Evolutionary conservation across 2,113 vertebrate species (phyloP), one percentile per base, ranked within the genome.

Genomic region (Sakesphorus luctuosus): DNA sequence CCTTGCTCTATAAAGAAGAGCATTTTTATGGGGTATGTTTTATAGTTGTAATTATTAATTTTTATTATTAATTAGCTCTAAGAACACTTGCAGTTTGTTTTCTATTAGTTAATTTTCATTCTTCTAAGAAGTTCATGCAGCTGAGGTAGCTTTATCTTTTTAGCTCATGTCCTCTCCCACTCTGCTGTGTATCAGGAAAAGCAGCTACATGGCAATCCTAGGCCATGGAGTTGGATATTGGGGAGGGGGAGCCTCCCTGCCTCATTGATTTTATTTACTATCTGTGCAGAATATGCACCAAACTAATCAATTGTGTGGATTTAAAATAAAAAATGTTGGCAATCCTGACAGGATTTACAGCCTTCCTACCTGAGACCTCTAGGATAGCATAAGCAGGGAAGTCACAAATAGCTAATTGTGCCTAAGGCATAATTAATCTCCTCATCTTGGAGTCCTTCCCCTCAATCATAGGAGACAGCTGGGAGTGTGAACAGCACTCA

Each of bases 61-160:
- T 89, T 83, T 78, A 63, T 76, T 90, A 52, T 55, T 91, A 82
- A 59, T 89, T 67, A 47, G 28, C 31, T 91, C 36, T 40, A 63
- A 80, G 71, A 87, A 49, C 26, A 14, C 28, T 75, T 68, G 40
- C n/a, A 40, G 14, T 38, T 73, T 58, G 29, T 74, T 89, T 97
- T 84, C 47, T 50, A 1, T 88, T 71, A 79, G 28, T 85, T 87
- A n/a, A 62, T 92, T 95, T 95, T 82, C n/a, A 55, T 86, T 93
- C 33, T 93, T 53, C 56, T 82, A 53, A 77, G 55, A 26, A n/a
- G 73, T 71, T 88, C 7, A 6, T 50, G 66, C 11, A 46, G 61
- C 50, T 58, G 69, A n/a, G 4, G 14, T 18, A 40, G 71, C 68
- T 84, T 83, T 74, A 33, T 33, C 87, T 79, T 80, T 72, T 24